phyloP scores from a whole-genome alignment of 2,797 vertebrate genomes.

The Semotilus atromaculatus region DNA sequence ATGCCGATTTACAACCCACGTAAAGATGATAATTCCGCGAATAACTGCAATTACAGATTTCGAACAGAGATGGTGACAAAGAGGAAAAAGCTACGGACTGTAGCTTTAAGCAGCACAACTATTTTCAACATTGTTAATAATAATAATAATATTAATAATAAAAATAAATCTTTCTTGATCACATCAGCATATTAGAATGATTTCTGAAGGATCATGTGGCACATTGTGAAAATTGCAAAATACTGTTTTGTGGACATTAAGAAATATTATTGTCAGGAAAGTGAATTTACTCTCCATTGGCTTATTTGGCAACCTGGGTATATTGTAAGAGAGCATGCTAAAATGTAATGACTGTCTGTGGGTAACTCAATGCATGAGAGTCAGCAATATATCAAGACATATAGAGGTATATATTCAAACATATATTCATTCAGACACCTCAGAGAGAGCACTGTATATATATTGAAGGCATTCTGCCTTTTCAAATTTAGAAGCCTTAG shows the following conservation, averaged over 20 bases:
- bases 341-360: not conserved
- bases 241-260: not conserved
- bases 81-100: too few relatives aligned
- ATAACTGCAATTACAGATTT: too few relatives aligned
- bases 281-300: not conserved
- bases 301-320: not conserved
- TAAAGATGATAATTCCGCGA: too few relatives aligned
- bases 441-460: not conserved
- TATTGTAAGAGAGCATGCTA: not conserved
- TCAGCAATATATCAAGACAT: constrained; percentile 35
- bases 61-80: too few relatives aligned
- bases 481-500: constrained; percentile 17
- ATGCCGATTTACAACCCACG: too few relatives aligned
- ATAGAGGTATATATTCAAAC: not conserved
- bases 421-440: constrained; percentile 36
- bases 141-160: not conserved
- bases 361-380: constrained; percentile 7
- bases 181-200: not conserved
- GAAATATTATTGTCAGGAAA: not conserved
- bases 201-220: not conserved
- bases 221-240: not conserved
- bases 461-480: constrained; percentile 21
- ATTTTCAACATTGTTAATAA: too few relatives aligned
- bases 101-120: too few relatives aligned
- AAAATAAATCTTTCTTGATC: not conserved